These are phyloP conservation scores for Nephrotoma appendiculata DNA, from an alignment of 2,888 invertebrate genomes.

Conservation along the genomic window DNA sequence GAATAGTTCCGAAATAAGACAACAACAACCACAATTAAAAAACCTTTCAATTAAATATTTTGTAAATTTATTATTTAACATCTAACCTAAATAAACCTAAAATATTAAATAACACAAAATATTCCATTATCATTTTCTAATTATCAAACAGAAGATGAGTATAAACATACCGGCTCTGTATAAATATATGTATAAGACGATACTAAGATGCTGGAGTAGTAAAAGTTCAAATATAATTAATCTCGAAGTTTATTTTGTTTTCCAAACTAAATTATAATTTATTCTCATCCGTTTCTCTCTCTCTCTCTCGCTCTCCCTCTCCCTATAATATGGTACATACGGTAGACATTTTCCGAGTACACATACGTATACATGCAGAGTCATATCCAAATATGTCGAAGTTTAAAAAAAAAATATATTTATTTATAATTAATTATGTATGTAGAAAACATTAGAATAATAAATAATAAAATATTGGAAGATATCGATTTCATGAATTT, in stretches of 20 bases:
- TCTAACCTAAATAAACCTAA: background rate
- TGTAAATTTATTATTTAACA: background rate
- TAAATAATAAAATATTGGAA: background rate
- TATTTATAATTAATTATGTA: background rate
- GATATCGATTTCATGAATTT: background rate
- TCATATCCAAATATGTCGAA: background rate
- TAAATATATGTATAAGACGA: background rate
- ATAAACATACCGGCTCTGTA: background rate
- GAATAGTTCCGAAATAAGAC: background rate
- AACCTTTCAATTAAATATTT: background rate
- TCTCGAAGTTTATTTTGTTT: background rate
- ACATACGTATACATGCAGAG: background rate
- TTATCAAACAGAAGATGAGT: background rate
- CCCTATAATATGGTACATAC: too few relatives aligned
- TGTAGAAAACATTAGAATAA: background rate
- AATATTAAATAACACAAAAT: background rate
- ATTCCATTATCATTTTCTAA: background rate
- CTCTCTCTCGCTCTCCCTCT: background rate
- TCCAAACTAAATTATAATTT: background rate
- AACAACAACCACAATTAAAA: background rate
- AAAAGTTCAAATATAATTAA: background rate
- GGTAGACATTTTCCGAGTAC: background rate
- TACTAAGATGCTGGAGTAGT: background rate
- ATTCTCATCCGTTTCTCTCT: background rate
- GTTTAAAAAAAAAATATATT: background rate